phyloP scores from a whole-genome alignment of 2,888 invertebrate genomes.

The Ormyrus rosae region DNA sequence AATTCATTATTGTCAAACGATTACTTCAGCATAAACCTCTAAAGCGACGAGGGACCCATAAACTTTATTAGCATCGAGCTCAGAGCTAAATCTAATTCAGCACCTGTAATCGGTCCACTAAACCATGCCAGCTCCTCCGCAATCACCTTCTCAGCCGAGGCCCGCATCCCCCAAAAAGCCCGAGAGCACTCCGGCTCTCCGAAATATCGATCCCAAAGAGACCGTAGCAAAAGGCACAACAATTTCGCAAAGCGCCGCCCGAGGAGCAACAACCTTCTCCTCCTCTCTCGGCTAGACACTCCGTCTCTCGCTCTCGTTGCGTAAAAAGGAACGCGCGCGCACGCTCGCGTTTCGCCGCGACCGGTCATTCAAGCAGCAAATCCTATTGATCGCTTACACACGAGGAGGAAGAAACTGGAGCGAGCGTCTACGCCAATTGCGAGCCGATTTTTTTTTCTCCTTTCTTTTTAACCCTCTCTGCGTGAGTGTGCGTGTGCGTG shows the following conservation, averaged over 20 bases:
- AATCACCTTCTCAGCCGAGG: not conserved
- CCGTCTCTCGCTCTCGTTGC: not conserved
- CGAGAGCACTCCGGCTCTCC: not conserved
- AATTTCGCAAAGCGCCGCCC: conserved; percentile 3
- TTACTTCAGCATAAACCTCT: no score
- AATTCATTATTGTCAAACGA: not conserved
- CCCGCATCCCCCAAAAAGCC: not conserved
- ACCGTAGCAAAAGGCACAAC: not conserved
- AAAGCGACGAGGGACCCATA: no score
- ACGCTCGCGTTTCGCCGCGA: not conserved
- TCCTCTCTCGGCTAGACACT: conserved; percentile 7
- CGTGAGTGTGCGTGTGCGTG: not conserved
- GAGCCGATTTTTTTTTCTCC: conserved; percentile 30
- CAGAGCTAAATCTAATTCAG: no score
- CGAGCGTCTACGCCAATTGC: conserved; percentile 46
- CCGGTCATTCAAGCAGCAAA: conserved; percentile 30
- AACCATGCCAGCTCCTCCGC: no score
- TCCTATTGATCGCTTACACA: conserved; percentile 33
- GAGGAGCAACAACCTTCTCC: conserved; percentile 47
- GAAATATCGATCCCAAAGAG: conserved; percentile 3
- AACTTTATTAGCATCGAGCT: no score
- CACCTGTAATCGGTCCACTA: no score
- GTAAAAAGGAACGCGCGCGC: conserved; percentile 4
- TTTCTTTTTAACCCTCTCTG: no score
- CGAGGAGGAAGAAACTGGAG: conserved; percentile 21